phyloP scores from a whole-genome alignment of 2,888 invertebrate genomes.

The Nephrotoma flavescens region DNA sequence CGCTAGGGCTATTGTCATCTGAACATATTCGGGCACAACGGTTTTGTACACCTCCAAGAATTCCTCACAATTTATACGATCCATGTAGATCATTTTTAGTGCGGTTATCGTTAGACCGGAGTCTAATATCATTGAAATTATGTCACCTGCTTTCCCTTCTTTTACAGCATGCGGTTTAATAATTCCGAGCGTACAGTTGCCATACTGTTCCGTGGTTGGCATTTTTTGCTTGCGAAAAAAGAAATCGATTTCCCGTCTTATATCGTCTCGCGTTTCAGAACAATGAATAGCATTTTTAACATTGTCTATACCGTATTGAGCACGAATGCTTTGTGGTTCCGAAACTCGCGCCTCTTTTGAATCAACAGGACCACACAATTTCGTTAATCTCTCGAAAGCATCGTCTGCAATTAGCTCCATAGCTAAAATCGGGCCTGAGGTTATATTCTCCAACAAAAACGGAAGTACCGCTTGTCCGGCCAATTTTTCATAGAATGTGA shows the following conservation, averaged over 20 bases:
- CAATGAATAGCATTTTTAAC: constrained; percentile 56
- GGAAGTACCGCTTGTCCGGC: constrained; percentile 43
- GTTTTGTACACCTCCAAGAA: constrained; percentile 90
- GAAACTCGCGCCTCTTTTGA: constrained; percentile 39
- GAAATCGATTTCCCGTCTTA: constrained; percentile 36
- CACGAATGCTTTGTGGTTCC: constrained; percentile 43
- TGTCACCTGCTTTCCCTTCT: constrained; percentile 53
- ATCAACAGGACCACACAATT: constrained; percentile 39
- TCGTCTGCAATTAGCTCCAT: constrained; percentile 26
- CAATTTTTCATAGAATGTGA: constrained; percentile 43
- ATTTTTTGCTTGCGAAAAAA: constrained; percentile 42
- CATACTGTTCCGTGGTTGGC: constrained; percentile 39
- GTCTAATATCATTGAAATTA: constrained; percentile 58
- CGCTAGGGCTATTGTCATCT: constrained; percentile 69
- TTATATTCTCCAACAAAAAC: constrained; percentile 15
- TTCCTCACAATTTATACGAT: constrained; percentile 72
- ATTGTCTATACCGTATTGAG: constrained; percentile 50
- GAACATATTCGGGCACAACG: constrained; percentile 62
- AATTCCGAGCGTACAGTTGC: constrained; percentile 63
- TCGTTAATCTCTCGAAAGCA: constrained; percentile 23
- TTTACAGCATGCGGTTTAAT: constrained; percentile 82
- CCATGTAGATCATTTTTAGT: constrained; percentile 63
- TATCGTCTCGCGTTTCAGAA: constrained; percentile 40
- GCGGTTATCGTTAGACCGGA: constrained; percentile 66
- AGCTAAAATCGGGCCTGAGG: constrained; percentile 20